Evolutionary conservation across 2,888 invertebrate genomes (phyloP), one percentile per base, ranked within the genome.

Genomic region (Sesamia inferens): DNA sequence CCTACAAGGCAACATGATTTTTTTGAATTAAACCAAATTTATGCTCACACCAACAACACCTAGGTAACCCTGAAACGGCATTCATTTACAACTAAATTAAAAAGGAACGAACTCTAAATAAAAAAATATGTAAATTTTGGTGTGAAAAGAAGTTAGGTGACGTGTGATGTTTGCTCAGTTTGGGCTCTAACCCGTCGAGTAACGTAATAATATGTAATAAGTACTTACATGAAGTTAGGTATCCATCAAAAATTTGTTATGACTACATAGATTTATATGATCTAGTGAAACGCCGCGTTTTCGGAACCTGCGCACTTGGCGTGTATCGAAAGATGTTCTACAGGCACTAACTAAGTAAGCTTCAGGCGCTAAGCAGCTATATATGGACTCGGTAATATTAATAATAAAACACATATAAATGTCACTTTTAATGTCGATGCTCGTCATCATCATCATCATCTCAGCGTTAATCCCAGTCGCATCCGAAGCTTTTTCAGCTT

Each of bases 31-130:
- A 65, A 44, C 47, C 11, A 57, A 58, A 62, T 58, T 71, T 71
- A 59, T 68, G 31, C 57, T 51, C 19, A 39, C 48, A 57, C 79
- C 65, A 71, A 67, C 68, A 83, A 69, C 57, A 57, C 55, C 72
- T 79, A 69, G n/a, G n/a, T n/a, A n/a, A 16, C 22, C 24, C 22
- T 63, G 73, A 59, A 72, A 83, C 79, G 73, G 73, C 83, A 63
- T 66, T 72, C 58, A 80, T 83, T 80, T 79, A 83, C 83, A 83
- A 83, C 63, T 79, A 79, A 79, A 80, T 80, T 80, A 80, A 83
- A 80, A 79, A 72, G 51, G 62, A 72, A 66, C 66, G 67, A 66
- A 67, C 68, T 59, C 55, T 44, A 79, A 83, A 72, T 63, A 72
- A 59, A 83, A 80, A 72, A 31, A 72, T 80, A 83, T 80, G 79